phyloP scores from a whole-genome alignment of 1,140 invertebrate species.

The Trypoxylus dichotomus region DNA sequence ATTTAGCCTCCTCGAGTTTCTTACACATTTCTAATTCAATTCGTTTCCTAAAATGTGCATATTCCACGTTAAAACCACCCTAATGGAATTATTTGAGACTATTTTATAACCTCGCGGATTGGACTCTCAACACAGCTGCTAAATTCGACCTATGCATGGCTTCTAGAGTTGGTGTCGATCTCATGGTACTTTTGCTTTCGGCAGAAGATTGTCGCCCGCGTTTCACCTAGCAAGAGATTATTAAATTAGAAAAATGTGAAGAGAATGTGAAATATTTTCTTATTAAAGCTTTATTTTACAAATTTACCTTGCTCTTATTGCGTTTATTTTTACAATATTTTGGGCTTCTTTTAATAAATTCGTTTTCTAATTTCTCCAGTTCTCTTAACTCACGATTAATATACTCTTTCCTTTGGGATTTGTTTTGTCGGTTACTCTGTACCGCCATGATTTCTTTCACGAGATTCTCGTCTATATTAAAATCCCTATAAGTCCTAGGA shows the following conservation, averaged over 20 bases:
- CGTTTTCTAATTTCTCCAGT: conserved; percentile 53
- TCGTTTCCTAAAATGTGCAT: conserved; percentile 56
- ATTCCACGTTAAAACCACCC: neutral
- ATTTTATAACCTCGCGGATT: conserved; percentile 59
- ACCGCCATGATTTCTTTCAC: neutral
- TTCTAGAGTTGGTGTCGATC: conserved; percentile 54
- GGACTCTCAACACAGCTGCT: conserved; percentile 69
- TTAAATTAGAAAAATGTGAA: too few species aligned
- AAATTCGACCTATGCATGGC: conserved; percentile 66
- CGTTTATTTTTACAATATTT: conserved; percentile 57
- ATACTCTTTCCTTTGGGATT: neutral
- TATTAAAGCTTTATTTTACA: too few species aligned
- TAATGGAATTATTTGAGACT: neutral
- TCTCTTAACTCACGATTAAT: conserved; percentile 39
- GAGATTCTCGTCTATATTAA: conserved; percentile 33
- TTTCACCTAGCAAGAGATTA: neutral
- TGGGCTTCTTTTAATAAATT: conserved; percentile 59
- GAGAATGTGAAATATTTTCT: too few species aligned
- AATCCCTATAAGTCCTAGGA: conserved; percentile 46
- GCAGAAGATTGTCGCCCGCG: conserved; percentile 39
- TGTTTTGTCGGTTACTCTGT: neutral
- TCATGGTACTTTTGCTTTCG: conserved; percentile 42
- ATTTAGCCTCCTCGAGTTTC: conserved; percentile 60
- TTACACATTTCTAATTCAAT: conserved; percentile 65
- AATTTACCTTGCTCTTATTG: conserved; percentile 37